phyloP scores from a whole-genome alignment of 2,797 vertebrate genomes.

The Dallia pectoralis region DNA sequence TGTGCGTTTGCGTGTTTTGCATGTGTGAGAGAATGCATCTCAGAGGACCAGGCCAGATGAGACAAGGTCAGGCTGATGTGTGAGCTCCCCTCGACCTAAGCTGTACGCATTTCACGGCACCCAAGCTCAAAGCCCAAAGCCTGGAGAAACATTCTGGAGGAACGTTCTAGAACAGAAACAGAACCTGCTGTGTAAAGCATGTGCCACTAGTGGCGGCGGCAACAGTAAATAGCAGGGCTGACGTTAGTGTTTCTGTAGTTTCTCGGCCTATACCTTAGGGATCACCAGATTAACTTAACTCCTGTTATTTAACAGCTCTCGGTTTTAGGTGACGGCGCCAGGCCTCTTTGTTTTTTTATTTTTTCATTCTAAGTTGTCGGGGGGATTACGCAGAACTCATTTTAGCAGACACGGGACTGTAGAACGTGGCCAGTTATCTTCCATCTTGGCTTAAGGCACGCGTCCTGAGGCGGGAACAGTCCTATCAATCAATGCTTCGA shows the following conservation, averaged over 20 bases:
- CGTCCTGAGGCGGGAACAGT: too few species aligned
- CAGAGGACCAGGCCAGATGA: conserved; percentile 50
- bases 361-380: too few species aligned
- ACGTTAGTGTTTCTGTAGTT: conserved; percentile 12
- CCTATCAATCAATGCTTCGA: too few species aligned
- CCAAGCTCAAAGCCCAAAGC: conserved; percentile 39
- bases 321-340: too few species aligned
- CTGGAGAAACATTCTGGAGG: conserved; percentile 9
- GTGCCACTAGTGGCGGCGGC: conserved; percentile 29
- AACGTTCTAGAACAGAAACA: conserved; percentile 35
- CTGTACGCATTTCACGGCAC: conserved; percentile 69
- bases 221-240: not conserved
- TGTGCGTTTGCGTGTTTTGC: conserved; percentile 5
- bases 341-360: too few species aligned
- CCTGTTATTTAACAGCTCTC: too few species aligned
- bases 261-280: too few species aligned
- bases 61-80: conserved; percentile 62
- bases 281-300: too few species aligned
- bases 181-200: not conserved
- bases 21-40: conserved; percentile 14
- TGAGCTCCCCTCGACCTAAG: conserved; percentile 60
- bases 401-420: too few species aligned
- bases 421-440: too few species aligned
- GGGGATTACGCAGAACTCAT: too few species aligned
- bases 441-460: too few species aligned